Percentiles rank a stretch among this genome's conserved stretches.
Evolutionary conservation across 2,113 vertebrate species (phyloP).

Genomic region (Taurulus bubalis): DNA sequence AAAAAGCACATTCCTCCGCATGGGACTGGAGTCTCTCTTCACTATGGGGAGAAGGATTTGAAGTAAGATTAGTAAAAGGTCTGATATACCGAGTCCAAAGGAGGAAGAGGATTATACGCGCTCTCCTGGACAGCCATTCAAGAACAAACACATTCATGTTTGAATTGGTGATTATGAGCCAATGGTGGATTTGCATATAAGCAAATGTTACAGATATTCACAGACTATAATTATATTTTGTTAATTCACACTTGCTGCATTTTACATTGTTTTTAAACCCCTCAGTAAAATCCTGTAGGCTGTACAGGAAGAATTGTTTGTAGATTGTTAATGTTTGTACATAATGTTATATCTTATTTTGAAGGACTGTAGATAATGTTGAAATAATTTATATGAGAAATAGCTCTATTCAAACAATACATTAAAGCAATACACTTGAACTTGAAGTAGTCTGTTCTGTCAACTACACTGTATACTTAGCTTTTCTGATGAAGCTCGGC

Average conservation of each 20-base stretch:
- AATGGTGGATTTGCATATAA: constrained; percentile 6
- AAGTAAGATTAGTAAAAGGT: background rate
- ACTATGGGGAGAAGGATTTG: constrained; percentile 5
- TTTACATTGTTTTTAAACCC: constrained; percentile 57
- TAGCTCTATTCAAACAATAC: constrained; percentile 32
- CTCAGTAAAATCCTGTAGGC: constrained; percentile 19
- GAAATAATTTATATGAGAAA: constrained; percentile 53
- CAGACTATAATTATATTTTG: constrained; percentile 21
- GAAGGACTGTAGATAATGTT: constrained; percentile 53
- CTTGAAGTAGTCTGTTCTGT: constrained; percentile 14
- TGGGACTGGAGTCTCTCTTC: constrained; percentile 1
- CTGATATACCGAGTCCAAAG: background rate
- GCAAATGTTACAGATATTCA: constrained; percentile 25
- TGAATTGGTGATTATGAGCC: background rate
- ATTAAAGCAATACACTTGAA: constrained; percentile 23
- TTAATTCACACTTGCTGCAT: constrained; percentile 41
- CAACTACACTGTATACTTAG: background rate
- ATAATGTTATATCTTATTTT: constrained; percentile 53
- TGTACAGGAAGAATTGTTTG: constrained; percentile 19
- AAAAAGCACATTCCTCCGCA: background rate
- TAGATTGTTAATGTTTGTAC: constrained; percentile 59
- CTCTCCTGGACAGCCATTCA: constrained; percentile 15
- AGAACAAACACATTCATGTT: constrained; percentile 34
- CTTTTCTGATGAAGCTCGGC: background rate
- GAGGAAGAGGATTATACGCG: constrained; percentile 2